Percentiles rank a stretch among this genome's conserved stretches.
phyloP scores from a whole-genome alignment of 2,888 invertebrate species.

The Dichetophora obliterata region DNA sequence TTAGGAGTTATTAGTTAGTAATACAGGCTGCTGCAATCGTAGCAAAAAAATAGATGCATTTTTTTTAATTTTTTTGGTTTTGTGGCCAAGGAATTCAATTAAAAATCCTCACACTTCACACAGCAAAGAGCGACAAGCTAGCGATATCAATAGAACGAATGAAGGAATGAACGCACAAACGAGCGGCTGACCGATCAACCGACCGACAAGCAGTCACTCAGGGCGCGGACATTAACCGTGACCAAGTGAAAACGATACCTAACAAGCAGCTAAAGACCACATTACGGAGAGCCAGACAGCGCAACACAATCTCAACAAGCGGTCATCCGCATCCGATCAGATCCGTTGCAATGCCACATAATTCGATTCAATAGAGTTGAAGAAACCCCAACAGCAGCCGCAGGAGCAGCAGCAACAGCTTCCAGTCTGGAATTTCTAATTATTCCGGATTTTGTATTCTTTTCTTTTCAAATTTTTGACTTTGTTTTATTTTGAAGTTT shows the following conservation, averaged over 20 bases:
- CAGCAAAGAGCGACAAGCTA: constrained; percentile 11
- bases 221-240: constrained; percentile 9
- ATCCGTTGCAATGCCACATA: neutral
- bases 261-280: constrained; percentile 24
- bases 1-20: too few relatives aligned
- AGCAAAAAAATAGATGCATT: too few relatives aligned
- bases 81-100: constrained; percentile 42
- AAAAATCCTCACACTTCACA: constrained; percentile 50
- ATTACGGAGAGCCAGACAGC: neutral
- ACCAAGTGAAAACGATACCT: constrained; percentile 25
- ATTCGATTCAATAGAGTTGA: too few relatives aligned
- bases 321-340: neutral
- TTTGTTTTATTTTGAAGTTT: neutral
- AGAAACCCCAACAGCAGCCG: neutral
- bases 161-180: neutral
- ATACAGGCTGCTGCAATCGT: too few relatives aligned
- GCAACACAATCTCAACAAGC: neutral
- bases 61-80: neutral
- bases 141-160: neutral
- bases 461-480: constrained; percentile 6
- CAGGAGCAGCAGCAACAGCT: neutral
- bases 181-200: too few relatives aligned
- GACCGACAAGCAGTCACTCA: neutral
- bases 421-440: neutral
- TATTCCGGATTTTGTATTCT: too few relatives aligned